These are phyloP conservation scores for Paedocypris sp. DNA, from an alignment of 2,113 vertebrate species.

Conservation along the genomic window DNA sequence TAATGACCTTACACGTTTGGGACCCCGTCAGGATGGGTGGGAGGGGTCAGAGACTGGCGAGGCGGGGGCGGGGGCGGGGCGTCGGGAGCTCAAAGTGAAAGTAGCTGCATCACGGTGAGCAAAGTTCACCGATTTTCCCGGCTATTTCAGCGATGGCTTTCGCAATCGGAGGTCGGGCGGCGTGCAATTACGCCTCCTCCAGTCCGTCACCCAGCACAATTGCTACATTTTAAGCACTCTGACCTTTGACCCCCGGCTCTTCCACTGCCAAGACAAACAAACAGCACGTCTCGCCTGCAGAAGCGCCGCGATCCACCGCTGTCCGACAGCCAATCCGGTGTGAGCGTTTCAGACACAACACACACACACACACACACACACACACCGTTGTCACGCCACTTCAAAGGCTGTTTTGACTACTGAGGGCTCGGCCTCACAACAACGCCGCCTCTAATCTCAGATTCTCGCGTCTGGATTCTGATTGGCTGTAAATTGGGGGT, in stretches of 20 bases:
- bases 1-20: constrained; percentile 69
- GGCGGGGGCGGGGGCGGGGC: no score
- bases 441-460: no score
- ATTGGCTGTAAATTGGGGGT: no score
- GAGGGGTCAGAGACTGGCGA: no score
- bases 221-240: constrained; percentile 37
- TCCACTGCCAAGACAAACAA: constrained; percentile 40
- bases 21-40: constrained; percentile 42
- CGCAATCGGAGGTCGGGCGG: neutral
- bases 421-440: no score
- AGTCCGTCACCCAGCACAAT: constrained; percentile 47
- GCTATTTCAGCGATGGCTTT: constrained; percentile 1
- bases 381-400: no score
- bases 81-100: constrained; percentile 7
- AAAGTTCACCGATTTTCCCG: constrained; percentile 1
- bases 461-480: no score
- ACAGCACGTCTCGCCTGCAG: constrained; percentile 36
- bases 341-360: no score
- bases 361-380: no score
- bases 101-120: neutral
- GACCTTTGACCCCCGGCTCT: constrained; percentile 40
- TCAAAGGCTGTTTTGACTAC: no score
- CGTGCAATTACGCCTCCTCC: constrained; percentile 2
- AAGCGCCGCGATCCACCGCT: no score
- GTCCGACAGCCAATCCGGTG: no score